phyloP scores from a whole-genome alignment of 2,113 vertebrate genomes.

The Aythya baeri region DNA sequence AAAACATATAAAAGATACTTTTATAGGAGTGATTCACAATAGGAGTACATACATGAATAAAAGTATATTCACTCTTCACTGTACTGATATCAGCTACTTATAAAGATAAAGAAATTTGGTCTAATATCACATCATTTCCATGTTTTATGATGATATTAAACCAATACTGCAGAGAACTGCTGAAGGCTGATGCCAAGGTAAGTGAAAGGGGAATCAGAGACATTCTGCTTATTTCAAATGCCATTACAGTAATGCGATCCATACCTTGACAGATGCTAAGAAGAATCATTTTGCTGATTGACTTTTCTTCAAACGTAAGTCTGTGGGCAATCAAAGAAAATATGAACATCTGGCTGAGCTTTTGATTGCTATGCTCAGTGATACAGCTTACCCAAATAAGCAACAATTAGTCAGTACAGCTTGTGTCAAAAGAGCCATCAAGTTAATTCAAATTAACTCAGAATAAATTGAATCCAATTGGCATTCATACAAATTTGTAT shows the following conservation, averaged over 20 bases:
- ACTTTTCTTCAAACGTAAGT: slow-evolving; percentile 52
- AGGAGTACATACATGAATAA: neutral
- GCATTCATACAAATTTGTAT: slow-evolving; percentile 58
- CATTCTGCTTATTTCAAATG: slow-evolving; percentile 37
- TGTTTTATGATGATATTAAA: neutral
- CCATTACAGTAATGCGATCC: slow-evolving; percentile 7
- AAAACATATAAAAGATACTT: neutral
- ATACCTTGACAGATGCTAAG: slow-evolving; percentile 61
- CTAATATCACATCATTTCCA: neutral
- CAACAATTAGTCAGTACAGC: slow-evolving; percentile 73
- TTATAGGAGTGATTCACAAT: neutral
- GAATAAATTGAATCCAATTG: slow-evolving; percentile 76
- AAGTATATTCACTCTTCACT: neutral
- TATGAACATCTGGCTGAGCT: slow-evolving; percentile 72
- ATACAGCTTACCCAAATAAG: slow-evolving; percentile 74
- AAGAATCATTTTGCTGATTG: slow-evolving; percentile 71
- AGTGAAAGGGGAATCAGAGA: neutral
- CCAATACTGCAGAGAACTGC: neutral
- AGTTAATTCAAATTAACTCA: slow-evolving; percentile 80
- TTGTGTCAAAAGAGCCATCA: slow-evolving; percentile 75
- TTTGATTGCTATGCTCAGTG: slow-evolving; percentile 68
- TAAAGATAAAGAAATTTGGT: neutral
- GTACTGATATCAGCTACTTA: neutral
- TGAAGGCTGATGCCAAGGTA: neutral
- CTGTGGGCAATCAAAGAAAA: slow-evolving; percentile 74